Base-by-base conservation (phyloP, 2,113 vertebrate genomes). In the Cyanistes caeruleus region DNA sequence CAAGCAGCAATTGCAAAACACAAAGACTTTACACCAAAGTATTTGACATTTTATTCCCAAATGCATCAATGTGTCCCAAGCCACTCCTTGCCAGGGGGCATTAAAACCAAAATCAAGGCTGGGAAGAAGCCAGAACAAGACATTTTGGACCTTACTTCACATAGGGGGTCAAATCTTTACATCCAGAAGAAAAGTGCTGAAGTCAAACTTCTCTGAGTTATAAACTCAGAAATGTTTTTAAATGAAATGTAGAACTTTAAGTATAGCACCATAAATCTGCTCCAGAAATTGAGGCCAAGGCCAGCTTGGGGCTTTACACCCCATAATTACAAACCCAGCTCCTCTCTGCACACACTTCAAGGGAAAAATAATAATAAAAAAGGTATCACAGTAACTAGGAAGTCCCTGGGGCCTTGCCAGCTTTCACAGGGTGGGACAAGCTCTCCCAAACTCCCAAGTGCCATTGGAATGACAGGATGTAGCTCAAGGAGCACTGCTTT, bases 221-320 rank as follows among this genome's bases (percentile, higher is more conserved):
- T 56, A 44, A 78, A 39, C 74, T 67, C 27, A 7, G n/a, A 69
- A 90, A 39, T 76, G 62, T 59, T 59, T 70, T 58, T 69, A 89
- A 91, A 97, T 49, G 23, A 94, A 93, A 65, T 65, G 55, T 31
- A 84, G 13, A 91, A 68, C 62, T 48, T 70, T 76, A 94, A 92
- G 43, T 69, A 53, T 33, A 86, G 69, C 69, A 27, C 53, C 44
- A 52, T 92, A 97, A 96, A 92, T 35, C 74, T 79, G 30, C 65
- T 41, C 35, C 64, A 94, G 89, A 93, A 96, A 35, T 10, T 4
- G 10, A 95, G 79, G 92, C 46, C 46, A 93, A 93, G 82, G 94
- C 48, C 79, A 92, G 9, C 41, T 87, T 2, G 3, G 73, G 76
- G 85, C 82, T 90, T 94, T 79, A 83, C 16, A 16, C 56, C 1